Percentiles rank a stretch among this genome's conserved stretches.
Conservation (phyloP, 2,888 invertebrate species). For the Operophtera brumata region DNA sequence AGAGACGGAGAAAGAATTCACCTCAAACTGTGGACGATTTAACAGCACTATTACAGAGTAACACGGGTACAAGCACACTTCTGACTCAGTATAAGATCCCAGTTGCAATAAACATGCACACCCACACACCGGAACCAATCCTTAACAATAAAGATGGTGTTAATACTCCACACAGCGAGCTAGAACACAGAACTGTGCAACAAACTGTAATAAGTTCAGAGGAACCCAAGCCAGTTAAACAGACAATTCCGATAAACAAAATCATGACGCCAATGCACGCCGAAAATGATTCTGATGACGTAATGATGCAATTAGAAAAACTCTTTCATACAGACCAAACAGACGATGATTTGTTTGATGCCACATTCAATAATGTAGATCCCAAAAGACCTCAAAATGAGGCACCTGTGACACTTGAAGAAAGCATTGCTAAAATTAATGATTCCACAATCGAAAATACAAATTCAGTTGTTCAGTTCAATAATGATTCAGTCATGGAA, state of each 20-base stretch:
- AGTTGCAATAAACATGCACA: constrained; percentile 38
- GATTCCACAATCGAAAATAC: constrained; percentile 26
- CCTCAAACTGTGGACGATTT: constrained; percentile 19
- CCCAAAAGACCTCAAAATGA: constrained; percentile 5
- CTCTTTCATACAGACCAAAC: constrained; percentile 65
- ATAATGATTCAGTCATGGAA: constrained; percentile 44
- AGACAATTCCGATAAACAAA: constrained; percentile 10
- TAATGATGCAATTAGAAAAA: constrained; percentile 68
- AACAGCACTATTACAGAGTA: constrained; percentile 16
- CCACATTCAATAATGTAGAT: constrained; percentile 48
- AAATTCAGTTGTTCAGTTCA: constrained; percentile 24
- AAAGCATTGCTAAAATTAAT: constrained; percentile 34
- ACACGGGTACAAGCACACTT: constrained; percentile 13
- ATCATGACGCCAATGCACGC: constrained; percentile 25
- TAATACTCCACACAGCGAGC: constrained; percentile 15
- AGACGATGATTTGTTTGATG: constrained; percentile 72
- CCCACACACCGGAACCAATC: constrained; percentile 29
- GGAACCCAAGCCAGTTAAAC: constrained; percentile 20
- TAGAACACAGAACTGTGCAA: constrained; percentile 20
- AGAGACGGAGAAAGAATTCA: constrained; percentile 44
- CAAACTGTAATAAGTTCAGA: constrained; percentile 21
- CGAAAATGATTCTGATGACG: constrained; percentile 52
- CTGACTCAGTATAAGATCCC: constrained; percentile 35
- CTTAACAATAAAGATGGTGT: constrained; percentile 1
- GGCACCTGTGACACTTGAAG: constrained; percentile 29